Percentiles rank a stretch among this genome's conserved stretches.
Conservation (phyloP, 2,888 invertebrate genomes). For the Alentia gelatinosa region DNA sequence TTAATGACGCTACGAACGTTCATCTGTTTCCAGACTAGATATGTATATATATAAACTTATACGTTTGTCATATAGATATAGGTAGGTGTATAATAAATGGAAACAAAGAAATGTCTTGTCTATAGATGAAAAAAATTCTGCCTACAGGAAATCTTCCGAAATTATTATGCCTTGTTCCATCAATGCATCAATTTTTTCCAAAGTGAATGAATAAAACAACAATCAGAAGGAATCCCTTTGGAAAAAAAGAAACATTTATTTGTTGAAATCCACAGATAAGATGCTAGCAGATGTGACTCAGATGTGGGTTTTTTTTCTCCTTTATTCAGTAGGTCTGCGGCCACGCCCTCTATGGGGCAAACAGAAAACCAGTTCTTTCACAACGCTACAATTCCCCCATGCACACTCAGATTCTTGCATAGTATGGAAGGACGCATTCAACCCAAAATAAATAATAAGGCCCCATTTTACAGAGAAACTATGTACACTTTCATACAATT, state of each 20-base stretch:
- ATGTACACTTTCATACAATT: conserved; percentile 49
- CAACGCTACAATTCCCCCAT: not conserved
- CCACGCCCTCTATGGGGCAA: conserved; percentile 18
- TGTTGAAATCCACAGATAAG: conserved; percentile 14
- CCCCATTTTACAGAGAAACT: conserved; percentile 42
- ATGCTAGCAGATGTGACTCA: not conserved
- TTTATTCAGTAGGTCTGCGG: conserved; percentile 1
- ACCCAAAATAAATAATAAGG: conserved; percentile 43
- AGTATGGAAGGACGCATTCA: conserved; percentile 46
- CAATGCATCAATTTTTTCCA: not conserved
- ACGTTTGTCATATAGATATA: too few relatives aligned
- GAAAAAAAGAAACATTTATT: conserved; percentile 50
- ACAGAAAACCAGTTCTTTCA: conserved; percentile 26
- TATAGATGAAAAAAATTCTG: too few relatives aligned
- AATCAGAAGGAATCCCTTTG: not conserved
- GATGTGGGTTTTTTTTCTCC: not conserved
- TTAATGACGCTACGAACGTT: too few relatives aligned
- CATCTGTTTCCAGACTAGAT: too few relatives aligned
- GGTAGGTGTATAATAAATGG: too few relatives aligned
- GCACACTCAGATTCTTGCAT: conserved; percentile 35
- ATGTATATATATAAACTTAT: too few relatives aligned
- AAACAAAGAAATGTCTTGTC: too few relatives aligned
- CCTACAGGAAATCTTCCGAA: too few relatives aligned
- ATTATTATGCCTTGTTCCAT: too few relatives aligned
- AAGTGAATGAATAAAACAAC: not conserved